phyloP scores from a whole-genome alignment of 1,140 invertebrate species.

The Sipha flava region DNA sequence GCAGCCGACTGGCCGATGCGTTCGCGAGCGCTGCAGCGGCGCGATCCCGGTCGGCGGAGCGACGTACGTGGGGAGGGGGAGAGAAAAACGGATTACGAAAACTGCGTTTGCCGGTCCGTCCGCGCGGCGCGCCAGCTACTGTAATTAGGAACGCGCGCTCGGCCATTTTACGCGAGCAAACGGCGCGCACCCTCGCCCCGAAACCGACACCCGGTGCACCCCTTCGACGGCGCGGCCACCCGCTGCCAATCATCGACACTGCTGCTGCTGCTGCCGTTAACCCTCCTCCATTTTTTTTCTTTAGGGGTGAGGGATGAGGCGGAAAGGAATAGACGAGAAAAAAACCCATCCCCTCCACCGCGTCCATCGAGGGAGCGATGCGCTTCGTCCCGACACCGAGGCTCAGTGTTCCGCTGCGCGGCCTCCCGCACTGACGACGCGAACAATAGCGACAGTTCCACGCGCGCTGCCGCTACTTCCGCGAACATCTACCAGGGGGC shows the following conservation, averaged over 20 bases:
- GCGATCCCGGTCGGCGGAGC: too few species aligned
- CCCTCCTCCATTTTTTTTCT: neutral
- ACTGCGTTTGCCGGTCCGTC: neutral
- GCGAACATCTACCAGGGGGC: constrained; percentile 3
- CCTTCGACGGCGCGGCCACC: neutral
- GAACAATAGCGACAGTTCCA: too few species aligned
- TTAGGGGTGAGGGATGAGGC: too few species aligned
- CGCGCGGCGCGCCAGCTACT: neutral
- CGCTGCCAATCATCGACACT: neutral
- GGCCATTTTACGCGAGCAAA: neutral
- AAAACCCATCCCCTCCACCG: neutral
- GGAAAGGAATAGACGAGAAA: neutral
- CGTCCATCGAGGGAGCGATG: too few species aligned
- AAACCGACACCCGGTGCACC: neutral
- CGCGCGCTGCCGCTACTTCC: neutral
- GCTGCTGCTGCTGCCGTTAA: neutral
- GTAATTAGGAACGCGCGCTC: too few species aligned
- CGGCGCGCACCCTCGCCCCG: neutral
- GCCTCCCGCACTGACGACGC: too few species aligned
- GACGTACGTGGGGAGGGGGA: neutral
- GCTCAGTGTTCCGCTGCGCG: too few species aligned
- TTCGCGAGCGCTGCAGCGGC: too few species aligned
- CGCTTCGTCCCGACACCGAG: too few species aligned
- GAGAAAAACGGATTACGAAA: neutral
- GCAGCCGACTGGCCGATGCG: too few species aligned